Evolutionary conservation across 2,113 vertebrate genomes (phyloP).

Genomic region (Pelobates fuscus): DNA sequence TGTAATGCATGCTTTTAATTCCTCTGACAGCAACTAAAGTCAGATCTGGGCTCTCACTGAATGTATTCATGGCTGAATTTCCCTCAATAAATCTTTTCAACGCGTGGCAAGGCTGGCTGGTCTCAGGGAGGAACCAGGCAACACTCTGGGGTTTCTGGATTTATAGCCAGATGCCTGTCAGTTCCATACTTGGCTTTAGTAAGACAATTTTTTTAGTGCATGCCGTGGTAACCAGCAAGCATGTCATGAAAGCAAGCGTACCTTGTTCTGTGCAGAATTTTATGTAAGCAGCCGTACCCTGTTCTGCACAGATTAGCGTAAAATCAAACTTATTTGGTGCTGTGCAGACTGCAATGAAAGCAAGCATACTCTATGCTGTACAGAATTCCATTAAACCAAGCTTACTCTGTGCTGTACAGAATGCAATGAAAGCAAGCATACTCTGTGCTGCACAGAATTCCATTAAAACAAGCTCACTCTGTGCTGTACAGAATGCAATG

Average conservation of each 20-base stretch:
- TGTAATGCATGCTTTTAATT: neutral
- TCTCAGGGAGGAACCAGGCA: slow-evolving; percentile 31
- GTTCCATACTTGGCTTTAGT: slow-evolving; percentile 42
- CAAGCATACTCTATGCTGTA: no score
- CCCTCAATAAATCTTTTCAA: slow-evolving; percentile 40
- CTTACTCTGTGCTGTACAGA: neutral
- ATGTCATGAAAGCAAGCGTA: neutral
- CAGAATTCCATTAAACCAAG: slow-evolving; percentile 3
- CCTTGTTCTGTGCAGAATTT: neutral
- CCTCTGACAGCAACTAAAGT: slow-evolving; percentile 23
- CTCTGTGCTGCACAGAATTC: no score
- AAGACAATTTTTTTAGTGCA: slow-evolving; percentile 28
- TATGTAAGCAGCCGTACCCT: no score
- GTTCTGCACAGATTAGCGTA: neutral
- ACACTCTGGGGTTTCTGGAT: slow-evolving; percentile 43
- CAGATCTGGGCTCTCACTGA: neutral
- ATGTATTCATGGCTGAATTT: slow-evolving; percentile 38
- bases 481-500: neutral
- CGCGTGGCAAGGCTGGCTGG: slow-evolving; percentile 37
- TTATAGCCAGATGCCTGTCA: slow-evolving; percentile 42
- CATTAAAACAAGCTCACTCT: no score
- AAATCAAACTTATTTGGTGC: neutral
- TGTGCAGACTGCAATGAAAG: no score
- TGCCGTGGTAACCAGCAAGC: slow-evolving; percentile 19
- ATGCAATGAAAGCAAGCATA: neutral